phyloP scores from a whole-genome alignment of 2,797 vertebrate species.

The Onychomys torridus region DNA sequence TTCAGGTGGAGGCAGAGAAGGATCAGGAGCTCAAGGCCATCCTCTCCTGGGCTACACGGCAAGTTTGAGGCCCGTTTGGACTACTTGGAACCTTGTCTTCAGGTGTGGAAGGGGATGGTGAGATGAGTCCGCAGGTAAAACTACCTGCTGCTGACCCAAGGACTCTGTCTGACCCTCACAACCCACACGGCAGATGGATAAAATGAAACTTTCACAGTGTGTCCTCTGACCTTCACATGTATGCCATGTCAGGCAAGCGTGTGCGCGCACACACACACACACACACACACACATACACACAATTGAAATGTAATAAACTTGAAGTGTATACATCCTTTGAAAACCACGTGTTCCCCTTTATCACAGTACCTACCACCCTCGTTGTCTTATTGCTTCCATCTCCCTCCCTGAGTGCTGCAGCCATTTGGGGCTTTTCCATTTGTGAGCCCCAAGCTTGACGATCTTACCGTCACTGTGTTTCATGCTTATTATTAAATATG shows the following conservation, averaged over 20 bases:
- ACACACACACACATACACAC: not conserved
- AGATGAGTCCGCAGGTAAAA: not conserved
- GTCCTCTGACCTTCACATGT: not conserved
- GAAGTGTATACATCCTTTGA: not conserved
- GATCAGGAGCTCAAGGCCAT: not conserved
- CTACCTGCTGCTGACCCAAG: not conserved
- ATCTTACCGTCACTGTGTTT: not conserved
- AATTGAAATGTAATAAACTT: not conserved
- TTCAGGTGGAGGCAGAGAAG: not conserved
- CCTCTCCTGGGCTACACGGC: not conserved
- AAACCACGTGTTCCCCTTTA: not conserved
- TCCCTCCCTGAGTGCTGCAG: not conserved
- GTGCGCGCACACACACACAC: not conserved
- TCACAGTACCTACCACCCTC: not conserved
- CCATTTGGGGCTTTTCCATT: not conserved
- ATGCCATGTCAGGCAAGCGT: not conserved
- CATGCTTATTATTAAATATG: conserved; percentile 22
- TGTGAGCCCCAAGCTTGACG: not conserved
- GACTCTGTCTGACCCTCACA: not conserved
- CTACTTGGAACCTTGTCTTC: not conserved
- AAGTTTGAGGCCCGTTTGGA: not conserved
- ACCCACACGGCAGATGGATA: not conserved
- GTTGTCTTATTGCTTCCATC: not conserved
- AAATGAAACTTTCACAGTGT: not conserved
- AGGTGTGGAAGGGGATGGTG: not conserved